Conservation (phyloP, 2,888 invertebrate genomes). For the Homarus gammarus region DNA sequence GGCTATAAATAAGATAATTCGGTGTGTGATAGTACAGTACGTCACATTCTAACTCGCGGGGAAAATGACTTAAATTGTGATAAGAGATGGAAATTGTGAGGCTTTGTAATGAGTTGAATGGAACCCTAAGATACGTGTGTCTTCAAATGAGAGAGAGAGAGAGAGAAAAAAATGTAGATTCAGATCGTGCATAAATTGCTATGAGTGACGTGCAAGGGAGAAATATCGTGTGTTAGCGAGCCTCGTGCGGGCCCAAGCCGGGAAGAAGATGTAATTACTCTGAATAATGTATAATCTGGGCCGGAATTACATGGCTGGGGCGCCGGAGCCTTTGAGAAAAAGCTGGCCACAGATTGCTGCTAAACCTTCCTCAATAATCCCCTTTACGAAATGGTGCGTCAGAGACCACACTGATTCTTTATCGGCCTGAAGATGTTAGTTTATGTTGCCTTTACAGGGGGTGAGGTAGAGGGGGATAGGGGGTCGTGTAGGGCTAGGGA, state of each 20-base stretch:
- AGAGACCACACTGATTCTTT: not conserved
- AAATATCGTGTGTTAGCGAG: slow-evolving; percentile 3
- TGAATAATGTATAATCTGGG: slow-evolving; percentile 7
- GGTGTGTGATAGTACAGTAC: too few relatives aligned
- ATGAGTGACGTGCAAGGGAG: slow-evolving; percentile 8
- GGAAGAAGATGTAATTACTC: slow-evolving; percentile 15
- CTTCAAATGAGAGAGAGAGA: too few relatives aligned
- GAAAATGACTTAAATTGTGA: too few relatives aligned
- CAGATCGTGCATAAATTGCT: not conserved
- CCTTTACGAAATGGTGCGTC: not conserved
- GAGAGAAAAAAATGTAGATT: not conserved
- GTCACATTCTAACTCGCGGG: too few relatives aligned
- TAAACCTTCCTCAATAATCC: not conserved
- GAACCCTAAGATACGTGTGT: not conserved
- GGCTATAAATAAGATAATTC: too few relatives aligned
- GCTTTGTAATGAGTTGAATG: too few relatives aligned
- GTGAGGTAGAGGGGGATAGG: not conserved
- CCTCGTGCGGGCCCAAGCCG: not conserved
- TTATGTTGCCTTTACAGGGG: not conserved
- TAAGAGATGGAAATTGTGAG: not conserved
- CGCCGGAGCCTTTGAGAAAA: slow-evolving; percentile 1
- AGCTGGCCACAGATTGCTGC: not conserved
- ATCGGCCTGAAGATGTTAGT: not conserved
- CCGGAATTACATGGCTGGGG: not conserved
- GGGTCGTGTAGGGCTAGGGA: not conserved